Conservation (phyloP, 2,797 vertebrate species). For the Champsocephalus gunnari region DNA sequence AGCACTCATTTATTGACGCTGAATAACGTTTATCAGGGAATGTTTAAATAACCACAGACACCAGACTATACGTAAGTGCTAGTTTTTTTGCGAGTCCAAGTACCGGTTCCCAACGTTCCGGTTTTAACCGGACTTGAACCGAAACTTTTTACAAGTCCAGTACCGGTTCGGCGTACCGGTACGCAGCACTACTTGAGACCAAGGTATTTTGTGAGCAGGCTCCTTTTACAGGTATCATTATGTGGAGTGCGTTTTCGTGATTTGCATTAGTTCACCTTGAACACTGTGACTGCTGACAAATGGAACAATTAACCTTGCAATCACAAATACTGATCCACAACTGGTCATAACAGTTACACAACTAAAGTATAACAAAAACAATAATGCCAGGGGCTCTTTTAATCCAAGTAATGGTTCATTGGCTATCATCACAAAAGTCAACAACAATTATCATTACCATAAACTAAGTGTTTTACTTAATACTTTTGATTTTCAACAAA, state of each 20-base stretch:
- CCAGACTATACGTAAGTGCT: too few relatives aligned
- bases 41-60: too few relatives aligned
- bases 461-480: neutral
- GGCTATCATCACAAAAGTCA: neutral
- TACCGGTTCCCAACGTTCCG: too few relatives aligned
- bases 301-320: slow-evolving; percentile 9
- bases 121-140: too few relatives aligned
- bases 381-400: neutral
- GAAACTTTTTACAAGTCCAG: too few relatives aligned
- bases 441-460: neutral
- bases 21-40: too few relatives aligned
- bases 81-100: too few relatives aligned
- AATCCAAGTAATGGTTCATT: neutral
- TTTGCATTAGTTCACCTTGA: slow-evolving; percentile 22
- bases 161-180: too few relatives aligned
- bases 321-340: neutral
- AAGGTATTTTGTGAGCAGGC: neutral
- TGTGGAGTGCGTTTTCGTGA: slow-evolving; percentile 10
- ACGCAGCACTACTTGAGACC: neutral
- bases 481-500: neutral
- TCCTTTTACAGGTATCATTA: neutral
- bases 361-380: neutral
- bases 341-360: slow-evolving; percentile 4
- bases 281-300: slow-evolving; percentile 7
- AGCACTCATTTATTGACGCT: too few relatives aligned